Evolutionary conservation across 2,113 vertebrate species (phyloP), one percentile per base, ranked within the genome.

Genomic region (Callipepla californica): DNA sequence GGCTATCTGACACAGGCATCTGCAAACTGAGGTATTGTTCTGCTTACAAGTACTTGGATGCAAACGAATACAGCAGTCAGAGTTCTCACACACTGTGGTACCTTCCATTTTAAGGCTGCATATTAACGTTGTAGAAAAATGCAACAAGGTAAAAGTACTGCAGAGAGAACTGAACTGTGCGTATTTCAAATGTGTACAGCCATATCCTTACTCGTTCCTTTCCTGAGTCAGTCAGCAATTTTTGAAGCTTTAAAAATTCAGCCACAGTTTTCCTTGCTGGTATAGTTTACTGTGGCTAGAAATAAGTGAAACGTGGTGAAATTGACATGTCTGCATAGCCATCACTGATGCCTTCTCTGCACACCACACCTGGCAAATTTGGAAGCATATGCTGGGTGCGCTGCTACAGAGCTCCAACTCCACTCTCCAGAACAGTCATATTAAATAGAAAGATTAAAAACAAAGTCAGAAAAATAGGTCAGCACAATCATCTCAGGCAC

Each of bases 131-230:
- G 58, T 36, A 62, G 34, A 62, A 72, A 76, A 80, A 70, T 10
- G 23, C 80, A 78, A 87, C 58, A 72, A 86, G 69, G 61, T 74
- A 62, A 85, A 96, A 94, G 65, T 47, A 85, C 36, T 63, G 57
- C 68, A 72, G 55, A 70, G 89, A 86, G 53, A 14, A 63, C 2
- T 6, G 74, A 88, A 44, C 17, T 20, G 10, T 45, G 14, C 40
- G 5, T 82, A 62, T 84, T 80, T 66, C 42, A 80, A 47, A 83
- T 26, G 23, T 11, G 11, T 42, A 62, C 30, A 68, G 47, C 28
- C 55, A 59, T 58, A 34, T 6, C 0, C 15, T 70, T n/a, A 28
- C 36, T 69, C 38, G 18, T 66, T 92, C 45, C 45, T 80, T 57
- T 72, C 68, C 68, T n/a, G 23, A 76, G 51, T 67, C 57, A 50